Base-by-base conservation (phyloP, 2,888 invertebrate species). In the Melanostoma mellinum region DNA sequence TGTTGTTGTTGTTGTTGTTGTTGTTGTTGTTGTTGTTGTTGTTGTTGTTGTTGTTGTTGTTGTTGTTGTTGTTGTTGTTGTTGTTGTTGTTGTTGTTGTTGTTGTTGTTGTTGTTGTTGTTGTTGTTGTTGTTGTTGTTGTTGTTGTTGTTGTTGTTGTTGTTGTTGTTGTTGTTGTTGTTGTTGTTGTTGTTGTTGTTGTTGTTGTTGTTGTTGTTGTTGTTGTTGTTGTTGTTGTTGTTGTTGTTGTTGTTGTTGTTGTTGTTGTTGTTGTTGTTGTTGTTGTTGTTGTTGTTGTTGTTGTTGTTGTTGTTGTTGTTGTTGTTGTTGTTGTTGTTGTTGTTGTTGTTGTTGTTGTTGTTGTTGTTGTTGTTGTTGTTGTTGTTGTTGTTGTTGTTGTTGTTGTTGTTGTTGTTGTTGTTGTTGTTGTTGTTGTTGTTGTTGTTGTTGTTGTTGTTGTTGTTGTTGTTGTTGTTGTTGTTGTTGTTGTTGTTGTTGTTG, bases 341-440 rank as follows among this genome's bases (percentile, higher is more conserved):
- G 76, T 30, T 65, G 50, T 44, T 80, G 79, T 32, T 85, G 86
- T 52, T 87, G 87, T 53, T 87, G 87, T 48, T 88, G 87, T 36
- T 89, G 42, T 42, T 42, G 42, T 42, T 42, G 42, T 42, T 42
- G 42, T 42, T 42, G 86, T 4, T 80, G 86, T 52, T 87, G 86
- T 63, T 87, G 84, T 93, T 77, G 91, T 93, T 40, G 92, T 61
- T 86, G 86, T 30, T 78, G 87, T 53, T 86, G 88, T 36, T 36
- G 89, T 86, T 78, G 89, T 42, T 42, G 42, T 42, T 42, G 42
- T 42, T 42, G 42, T 42, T 42, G 42, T 42, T 42, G 42, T 42
- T 42, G 8, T 42, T 42, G 42, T 42, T 42, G 93, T 61, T 91
- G 91, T 78, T 87, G 91, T 93, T 89, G 91, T 91, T 61, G 77